These are phyloP conservation scores for Planococcus citri DNA, from an alignment of 1,140 invertebrate genomes.

Conservation along the genomic window DNA sequence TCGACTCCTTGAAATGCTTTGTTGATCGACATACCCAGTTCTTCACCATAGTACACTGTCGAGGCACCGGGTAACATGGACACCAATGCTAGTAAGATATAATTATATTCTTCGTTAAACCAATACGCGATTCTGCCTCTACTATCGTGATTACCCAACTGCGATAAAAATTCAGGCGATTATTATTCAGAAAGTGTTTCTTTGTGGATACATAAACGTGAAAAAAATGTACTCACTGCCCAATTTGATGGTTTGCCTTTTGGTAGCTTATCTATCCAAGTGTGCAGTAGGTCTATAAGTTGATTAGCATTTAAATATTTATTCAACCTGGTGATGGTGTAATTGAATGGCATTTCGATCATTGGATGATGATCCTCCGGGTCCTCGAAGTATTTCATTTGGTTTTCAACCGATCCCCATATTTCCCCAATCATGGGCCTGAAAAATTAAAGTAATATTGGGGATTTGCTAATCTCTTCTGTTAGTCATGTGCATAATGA, in stretches of 20 bases:
- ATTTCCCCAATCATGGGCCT: slow-evolving; percentile 37
- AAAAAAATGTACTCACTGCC: slow-evolving; percentile 40
- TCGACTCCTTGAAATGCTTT: background rate
- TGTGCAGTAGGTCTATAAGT: slow-evolving; percentile 38
- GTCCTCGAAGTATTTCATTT: too few relatives aligned
- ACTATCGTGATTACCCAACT: background rate
- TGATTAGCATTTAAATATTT: slow-evolving; percentile 35
- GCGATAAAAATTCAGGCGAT: too few relatives aligned
- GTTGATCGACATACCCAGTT: background rate
- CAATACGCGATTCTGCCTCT: background rate
- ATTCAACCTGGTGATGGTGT: slow-evolving; percentile 43
- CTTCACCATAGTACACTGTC: background rate
- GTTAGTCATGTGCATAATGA: background rate
- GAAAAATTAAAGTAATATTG: too few relatives aligned
- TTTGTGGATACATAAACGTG: too few relatives aligned
- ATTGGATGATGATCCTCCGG: slow-evolving; percentile 38
- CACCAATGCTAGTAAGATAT: background rate
- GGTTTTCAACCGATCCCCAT: slow-evolving; percentile 30
- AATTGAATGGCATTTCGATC: slow-evolving; percentile 34
- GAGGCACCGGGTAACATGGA: background rate
- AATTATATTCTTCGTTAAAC: background rate
- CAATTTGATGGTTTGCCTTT: slow-evolving; percentile 38
- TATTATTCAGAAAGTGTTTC: too few relatives aligned
- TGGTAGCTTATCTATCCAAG: slow-evolving; percentile 40
- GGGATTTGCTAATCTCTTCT: too few relatives aligned